Evolutionary conservation across 2,888 invertebrate species (phyloP).

Genomic region (Rhodophaea formosa): DNA sequence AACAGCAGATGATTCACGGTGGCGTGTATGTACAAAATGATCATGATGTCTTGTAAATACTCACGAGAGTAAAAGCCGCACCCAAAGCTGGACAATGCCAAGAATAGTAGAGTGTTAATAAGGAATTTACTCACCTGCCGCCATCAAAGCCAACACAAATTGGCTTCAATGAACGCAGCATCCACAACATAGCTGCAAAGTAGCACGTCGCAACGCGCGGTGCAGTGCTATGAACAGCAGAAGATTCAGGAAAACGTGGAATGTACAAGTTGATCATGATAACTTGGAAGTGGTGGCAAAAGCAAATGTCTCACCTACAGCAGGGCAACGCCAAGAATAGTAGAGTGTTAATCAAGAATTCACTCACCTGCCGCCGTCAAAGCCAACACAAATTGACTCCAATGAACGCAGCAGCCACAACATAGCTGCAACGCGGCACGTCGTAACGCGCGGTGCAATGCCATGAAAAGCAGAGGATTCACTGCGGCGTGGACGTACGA

Average conservation of each 20-base stretch:
- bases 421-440: slow-evolving; percentile 87
- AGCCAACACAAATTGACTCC: slow-evolving; percentile 82
- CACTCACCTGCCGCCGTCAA: slow-evolving; percentile 72
- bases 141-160: slow-evolving; percentile 79
- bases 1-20: too few relatives aligned
- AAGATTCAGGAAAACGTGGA: too few relatives aligned
- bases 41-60: slow-evolving; percentile 43
- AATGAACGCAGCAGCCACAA: slow-evolving; percentile 86
- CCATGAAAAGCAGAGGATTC: slow-evolving; percentile 90
- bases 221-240: slow-evolving; percentile 89
- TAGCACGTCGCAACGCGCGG: slow-evolving; percentile 86
- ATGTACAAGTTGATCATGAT: too few relatives aligned
- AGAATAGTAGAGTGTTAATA: too few relatives aligned
- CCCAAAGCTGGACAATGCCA: too few relatives aligned
- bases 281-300: slow-evolving; percentile 44
- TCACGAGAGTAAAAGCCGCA: neutral
- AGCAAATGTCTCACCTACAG: neutral
- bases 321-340: too few relatives aligned
- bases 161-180: slow-evolving; percentile 84
- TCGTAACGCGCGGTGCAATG: slow-evolving; percentile 87
- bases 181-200: slow-evolving; percentile 88
- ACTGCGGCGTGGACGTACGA: slow-evolving; percentile 93
- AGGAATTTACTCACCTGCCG: slow-evolving; percentile 59
- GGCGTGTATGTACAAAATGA: too few relatives aligned
- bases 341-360: neutral